These are phyloP conservation scores for Artibeus lituratus DNA, from an alignment of 2,797 vertebrate species.

Conservation along the genomic window DNA sequence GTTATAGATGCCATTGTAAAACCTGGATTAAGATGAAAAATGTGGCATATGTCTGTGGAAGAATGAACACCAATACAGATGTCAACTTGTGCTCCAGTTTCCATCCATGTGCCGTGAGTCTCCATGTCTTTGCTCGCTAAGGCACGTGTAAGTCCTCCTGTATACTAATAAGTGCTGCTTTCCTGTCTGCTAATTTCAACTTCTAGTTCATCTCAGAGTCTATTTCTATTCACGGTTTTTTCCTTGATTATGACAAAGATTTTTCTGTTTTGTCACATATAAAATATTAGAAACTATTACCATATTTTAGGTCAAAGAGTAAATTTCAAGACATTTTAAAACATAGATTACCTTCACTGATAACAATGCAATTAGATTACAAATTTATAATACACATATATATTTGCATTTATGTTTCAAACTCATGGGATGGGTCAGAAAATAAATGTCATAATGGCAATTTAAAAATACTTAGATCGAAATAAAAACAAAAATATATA, in stretches of 20 bases:
- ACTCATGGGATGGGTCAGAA: neutral
- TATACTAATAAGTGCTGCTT: neutral
- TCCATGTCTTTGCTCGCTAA: neutral
- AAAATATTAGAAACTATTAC: neutral
- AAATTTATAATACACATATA: neutral
- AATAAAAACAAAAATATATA: neutral
- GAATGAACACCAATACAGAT: neutral
- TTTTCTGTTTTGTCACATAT: neutral
- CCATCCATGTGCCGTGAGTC: neutral
- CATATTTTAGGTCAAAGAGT: neutral
- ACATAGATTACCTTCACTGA: neutral
- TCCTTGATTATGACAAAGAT: neutral
- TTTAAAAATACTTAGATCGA: neutral
- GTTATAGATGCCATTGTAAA: neutral
- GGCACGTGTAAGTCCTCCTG: neutral
- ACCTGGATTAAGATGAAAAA: too few relatives aligned
- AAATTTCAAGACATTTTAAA: neutral
- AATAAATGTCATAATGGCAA: neutral
- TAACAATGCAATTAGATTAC: neutral
- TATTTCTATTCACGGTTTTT: neutral
- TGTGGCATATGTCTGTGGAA: neutral
- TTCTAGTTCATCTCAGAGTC: neutral
- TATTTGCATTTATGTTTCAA: neutral
- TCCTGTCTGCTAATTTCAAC: neutral
- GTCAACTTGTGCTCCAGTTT: neutral